phyloP scores from a whole-genome alignment of 2,797 vertebrate genomes.

The Bucorvus abyssinicus region DNA sequence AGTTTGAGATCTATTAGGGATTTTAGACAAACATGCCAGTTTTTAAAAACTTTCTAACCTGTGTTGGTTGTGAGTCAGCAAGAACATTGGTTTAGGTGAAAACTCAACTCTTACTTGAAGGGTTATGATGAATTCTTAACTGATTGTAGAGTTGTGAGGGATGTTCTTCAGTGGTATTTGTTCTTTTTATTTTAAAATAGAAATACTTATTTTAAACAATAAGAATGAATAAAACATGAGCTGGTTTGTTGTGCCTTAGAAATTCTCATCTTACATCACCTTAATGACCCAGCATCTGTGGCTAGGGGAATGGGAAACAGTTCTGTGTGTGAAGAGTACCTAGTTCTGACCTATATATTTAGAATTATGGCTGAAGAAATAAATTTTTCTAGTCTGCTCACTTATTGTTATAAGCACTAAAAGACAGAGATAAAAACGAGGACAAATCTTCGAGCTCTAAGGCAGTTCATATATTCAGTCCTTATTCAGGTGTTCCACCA shows the following conservation, averaged over 20 bases:
- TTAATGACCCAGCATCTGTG: background rate
- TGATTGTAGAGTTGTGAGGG: background rate
- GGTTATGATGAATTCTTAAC: background rate
- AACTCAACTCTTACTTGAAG: background rate
- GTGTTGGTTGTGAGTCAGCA: slow-evolving; percentile 38
- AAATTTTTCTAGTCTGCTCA: background rate
- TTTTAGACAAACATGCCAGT: slow-evolving; percentile 56
- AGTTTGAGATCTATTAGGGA: slow-evolving; percentile 61
- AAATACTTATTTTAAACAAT: slow-evolving; percentile 36
- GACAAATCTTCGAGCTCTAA: background rate
- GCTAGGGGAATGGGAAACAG: background rate
- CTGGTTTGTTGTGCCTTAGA: background rate
- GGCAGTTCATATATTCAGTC: background rate
- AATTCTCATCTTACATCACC: background rate
- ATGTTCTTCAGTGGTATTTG: background rate
- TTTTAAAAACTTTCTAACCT: slow-evolving; percentile 57
- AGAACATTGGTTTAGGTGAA: slow-evolving; percentile 17
- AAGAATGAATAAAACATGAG: background rate
- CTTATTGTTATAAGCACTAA: background rate
- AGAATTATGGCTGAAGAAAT: background rate
- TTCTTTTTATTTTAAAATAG: background rate
- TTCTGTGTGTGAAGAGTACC: background rate
- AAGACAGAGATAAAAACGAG: background rate
- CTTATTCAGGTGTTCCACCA: background rate
- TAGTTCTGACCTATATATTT: background rate